Conservation (phyloP, 2,797 vertebrate species). For the Xenops minutus region DNA sequence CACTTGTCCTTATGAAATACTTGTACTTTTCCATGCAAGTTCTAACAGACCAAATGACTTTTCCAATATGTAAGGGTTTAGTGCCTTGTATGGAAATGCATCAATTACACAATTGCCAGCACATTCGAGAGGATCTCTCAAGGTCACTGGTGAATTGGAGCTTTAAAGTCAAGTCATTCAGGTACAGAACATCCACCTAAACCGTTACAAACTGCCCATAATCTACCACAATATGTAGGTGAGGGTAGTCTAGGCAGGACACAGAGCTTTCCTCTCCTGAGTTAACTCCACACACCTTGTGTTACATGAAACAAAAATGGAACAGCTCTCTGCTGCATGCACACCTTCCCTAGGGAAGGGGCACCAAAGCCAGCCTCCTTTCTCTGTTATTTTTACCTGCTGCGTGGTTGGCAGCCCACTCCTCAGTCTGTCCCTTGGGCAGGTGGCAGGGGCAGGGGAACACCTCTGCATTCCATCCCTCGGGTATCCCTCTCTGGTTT, state of each 20-base stretch:
- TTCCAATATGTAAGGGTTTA: slow-evolving; percentile 20
- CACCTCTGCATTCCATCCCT: neutral
- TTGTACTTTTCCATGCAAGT: slow-evolving; percentile 44
- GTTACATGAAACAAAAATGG: neutral
- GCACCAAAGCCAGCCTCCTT: neutral
- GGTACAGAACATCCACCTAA: neutral
- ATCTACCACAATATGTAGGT: neutral
- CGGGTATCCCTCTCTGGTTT: neutral
- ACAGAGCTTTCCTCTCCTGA: neutral
- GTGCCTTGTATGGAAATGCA: neutral
- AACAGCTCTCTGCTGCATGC: neutral
- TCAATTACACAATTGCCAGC: neutral
- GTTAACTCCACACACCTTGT: neutral
- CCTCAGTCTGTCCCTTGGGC: neutral
- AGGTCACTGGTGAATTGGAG: slow-evolving; percentile 20
- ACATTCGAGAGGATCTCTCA: neutral
- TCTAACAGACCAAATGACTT: slow-evolving; percentile 49
- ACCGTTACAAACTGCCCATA: neutral
- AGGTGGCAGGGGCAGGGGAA: neutral
- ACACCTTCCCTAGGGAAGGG: neutral
- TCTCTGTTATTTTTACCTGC: neutral
- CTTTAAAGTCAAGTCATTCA: neutral
- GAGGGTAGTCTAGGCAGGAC: neutral
- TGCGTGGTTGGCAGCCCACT: neutral
- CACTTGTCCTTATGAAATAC: slow-evolving; percentile 46